Base-by-base conservation (phyloP, 2,797 vertebrate genomes). In the Poliocrania exsul region DNA sequence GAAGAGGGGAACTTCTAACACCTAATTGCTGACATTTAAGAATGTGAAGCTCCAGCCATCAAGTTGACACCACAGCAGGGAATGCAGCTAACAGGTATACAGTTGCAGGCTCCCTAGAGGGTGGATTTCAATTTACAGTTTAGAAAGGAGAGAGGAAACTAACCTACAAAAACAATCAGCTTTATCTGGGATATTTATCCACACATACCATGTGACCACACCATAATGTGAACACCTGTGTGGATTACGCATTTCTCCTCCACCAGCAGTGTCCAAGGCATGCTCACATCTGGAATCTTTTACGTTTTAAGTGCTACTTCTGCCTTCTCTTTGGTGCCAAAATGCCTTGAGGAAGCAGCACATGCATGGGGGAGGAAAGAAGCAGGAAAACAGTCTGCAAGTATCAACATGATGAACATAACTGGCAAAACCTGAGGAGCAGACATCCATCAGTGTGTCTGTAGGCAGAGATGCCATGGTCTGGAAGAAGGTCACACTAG, bases 1-100 rank as follows among this genome's bases (percentile, higher is more conserved):
- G 93, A 96, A 96, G 87, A 86, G 31, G 31, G 58, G 82, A 94
- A 86, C 85, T 73, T 94, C 82, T 60, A 46, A 75, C 95, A 94
- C 91, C 90, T 96, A 7, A 91, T 94, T 1, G 26, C 86, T 95
- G 91, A 92, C 91, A 94, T 84, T 95, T 90, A 92, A 92, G 75
- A 96, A 93, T 4, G 91, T 51, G 73, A 86, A 80, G 91, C 91
- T 67, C 78, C 84, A 90, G 61, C 89, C 94, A 64, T 54, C 72
- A 33, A 44, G 79, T 4, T 88, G 91, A 91, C 87, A 31, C 61
- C 26, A 2, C 87, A 88, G 87, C 81, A 88, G 89, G 89, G 82
- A 92, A 69, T 6, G 51, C 42, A 64, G 87, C 85, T 91, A 64
- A 72, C 91, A 88, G 79, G 51, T 75, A 93, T 66, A 90, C 56